Evolutionary conservation across 2,113 vertebrate species (phyloP), one percentile per base, ranked within the genome.

Genomic region (Epinephelus cyanopodus): DNA sequence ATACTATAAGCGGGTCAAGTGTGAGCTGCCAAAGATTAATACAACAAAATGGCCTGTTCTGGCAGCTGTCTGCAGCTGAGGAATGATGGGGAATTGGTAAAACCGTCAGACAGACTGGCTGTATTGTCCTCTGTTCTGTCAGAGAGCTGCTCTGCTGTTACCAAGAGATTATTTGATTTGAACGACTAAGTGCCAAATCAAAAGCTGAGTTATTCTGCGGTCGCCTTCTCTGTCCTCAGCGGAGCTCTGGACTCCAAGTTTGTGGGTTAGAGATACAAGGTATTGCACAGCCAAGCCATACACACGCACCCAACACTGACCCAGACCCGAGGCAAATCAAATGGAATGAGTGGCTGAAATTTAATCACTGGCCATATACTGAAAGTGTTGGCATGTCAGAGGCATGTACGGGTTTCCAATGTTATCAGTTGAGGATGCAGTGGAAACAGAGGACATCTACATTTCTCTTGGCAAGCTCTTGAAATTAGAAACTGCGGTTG

Each of bases 131-230:
- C 54, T 10, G 4, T 33, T 53, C 52, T 15, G 37, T 60, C 53
- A 73, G 50, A 19, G 0, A 4, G 17, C 48, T 19, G 12, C 33
- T 39, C 45, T 21, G 54, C 70, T 27, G 13, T 2, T 45, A 25
- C 6, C 23, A 2, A 39, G 14, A 50, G 66, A 71, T 63, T 33
- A 65, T 82, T 82, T 21, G 48, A 64, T 82, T 77, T 29, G 12
- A 65, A 15, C 5, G 50, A 62, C 57, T 67, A 7, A 58, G 37
- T 66, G 74, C 47, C 66, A 54, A 29, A 72, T 67, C 54, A 76
- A 57, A 69, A 79, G 60, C 64, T 1, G 29, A 82, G 48, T 80
- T 83, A 62, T 67, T 60, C 53, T 57, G 58, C 1, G 21, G 58
- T 71, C 19, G 29, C 47, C 57, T 74, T 23, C 3, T 5, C 29